Percentiles rank a stretch among this genome's conserved stretches.
These are phyloP conservation scores for Microtus pennsylvanicus DNA, from an alignment of 2,113 vertebrate species.

Conservation along the genomic window DNA sequence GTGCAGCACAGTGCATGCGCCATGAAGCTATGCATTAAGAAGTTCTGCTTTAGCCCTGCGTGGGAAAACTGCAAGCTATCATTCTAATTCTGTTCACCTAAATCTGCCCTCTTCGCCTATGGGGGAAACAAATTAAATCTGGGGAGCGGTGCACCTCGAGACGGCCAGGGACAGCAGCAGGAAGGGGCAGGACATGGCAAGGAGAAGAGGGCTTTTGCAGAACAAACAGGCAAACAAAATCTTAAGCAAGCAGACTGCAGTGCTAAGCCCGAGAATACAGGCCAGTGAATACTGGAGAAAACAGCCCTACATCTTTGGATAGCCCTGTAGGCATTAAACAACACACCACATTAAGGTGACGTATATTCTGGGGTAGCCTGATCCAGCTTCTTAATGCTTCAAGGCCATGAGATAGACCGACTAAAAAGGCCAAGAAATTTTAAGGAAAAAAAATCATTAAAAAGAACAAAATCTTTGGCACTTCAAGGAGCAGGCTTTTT, in stretches of 20 bases:
- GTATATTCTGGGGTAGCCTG: neutral
- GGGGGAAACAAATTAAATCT: slow-evolving; percentile 32
- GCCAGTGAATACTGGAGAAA: neutral
- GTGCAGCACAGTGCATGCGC: too few relatives aligned
- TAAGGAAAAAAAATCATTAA: slow-evolving; percentile 29
- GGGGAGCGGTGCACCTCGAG: neutral
- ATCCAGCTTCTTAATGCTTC: slow-evolving; percentile 38
- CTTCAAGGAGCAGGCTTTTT: neutral
- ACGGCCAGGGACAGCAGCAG: neutral
- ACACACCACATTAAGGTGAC: neutral
- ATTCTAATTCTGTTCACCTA: slow-evolving; percentile 7
- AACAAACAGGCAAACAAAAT: neutral
- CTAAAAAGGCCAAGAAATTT: slow-evolving; percentile 36
- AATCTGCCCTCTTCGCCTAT: slow-evolving; percentile 15
- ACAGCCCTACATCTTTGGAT: neutral
- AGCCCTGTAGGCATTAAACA: neutral
- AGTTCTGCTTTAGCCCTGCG: neutral
- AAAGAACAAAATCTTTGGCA: neutral
- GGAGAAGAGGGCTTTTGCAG: neutral
- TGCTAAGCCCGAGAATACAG: neutral
- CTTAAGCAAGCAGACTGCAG: neutral
- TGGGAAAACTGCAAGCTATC: neutral
- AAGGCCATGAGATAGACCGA: neutral
- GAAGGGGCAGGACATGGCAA: neutral
- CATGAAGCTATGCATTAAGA: neutral